Conservation (phyloP, 2,888 invertebrate genomes). For the Strigamia transsilvanica region DNA sequence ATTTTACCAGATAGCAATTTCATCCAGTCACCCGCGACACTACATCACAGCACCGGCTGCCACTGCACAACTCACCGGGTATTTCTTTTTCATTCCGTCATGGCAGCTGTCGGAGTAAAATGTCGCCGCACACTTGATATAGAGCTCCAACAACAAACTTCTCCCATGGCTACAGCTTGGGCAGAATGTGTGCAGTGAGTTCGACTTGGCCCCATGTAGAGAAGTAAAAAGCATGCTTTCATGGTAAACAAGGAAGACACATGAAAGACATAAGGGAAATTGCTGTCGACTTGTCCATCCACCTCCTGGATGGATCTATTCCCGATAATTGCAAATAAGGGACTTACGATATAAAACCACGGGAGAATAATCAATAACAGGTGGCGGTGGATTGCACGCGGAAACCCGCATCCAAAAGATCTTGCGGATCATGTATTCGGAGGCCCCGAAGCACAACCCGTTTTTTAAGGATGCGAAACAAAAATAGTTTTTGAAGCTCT, state of each 20-base stretch:
- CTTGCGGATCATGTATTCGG: too few relatives aligned
- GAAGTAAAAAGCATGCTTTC: neutral
- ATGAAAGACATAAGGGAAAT: conserved; percentile 7
- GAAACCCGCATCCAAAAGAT: too few relatives aligned
- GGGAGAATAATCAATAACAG: too few relatives aligned
- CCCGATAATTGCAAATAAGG: too few relatives aligned
- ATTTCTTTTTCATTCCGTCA: conserved; percentile 30
- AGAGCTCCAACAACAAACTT: neutral
- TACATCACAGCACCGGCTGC: conserved; percentile 15
- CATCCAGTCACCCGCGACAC: conserved; percentile 34
- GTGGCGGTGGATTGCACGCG: too few relatives aligned
- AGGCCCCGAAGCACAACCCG: too few relatives aligned
- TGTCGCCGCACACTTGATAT: neutral
- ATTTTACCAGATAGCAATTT: conserved; percentile 25
- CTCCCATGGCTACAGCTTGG: neutral
- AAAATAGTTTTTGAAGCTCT: too few relatives aligned
- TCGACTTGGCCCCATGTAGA: neutral
- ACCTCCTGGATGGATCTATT: too few relatives aligned
- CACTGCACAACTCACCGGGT: conserved; percentile 10
- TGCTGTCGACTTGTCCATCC: neutral
- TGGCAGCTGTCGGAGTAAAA: conserved; percentile 26
- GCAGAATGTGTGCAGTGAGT: neutral
- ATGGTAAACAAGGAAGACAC: conserved; percentile 18
- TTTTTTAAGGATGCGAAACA: too few relatives aligned
- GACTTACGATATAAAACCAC: too few relatives aligned